Base-by-base conservation (phyloP, 1,140 invertebrate genomes). In the Aricia agestis region DNA sequence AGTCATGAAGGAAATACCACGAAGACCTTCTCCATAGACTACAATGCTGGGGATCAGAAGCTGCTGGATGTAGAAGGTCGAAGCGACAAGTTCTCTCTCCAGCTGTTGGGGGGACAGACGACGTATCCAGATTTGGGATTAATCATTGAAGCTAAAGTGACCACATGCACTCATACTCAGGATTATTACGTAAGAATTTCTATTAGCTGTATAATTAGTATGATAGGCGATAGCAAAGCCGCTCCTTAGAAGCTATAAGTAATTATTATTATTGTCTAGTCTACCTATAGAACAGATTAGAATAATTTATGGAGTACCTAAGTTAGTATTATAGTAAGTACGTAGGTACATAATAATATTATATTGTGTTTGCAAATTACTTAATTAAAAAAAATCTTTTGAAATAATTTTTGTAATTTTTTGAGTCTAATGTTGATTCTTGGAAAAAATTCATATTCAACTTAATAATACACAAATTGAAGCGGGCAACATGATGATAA, bases 21-120 rank as follows among this genome's bases (percentile, higher is more conserved):
- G 9, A 78, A 80, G 41, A 25, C 67, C 1, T 83, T 85, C 68
- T 59, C 76, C 45, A 85, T 85, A 61, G 78, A 82, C 52, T 83
- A 85, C 70, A 75, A 25, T 4, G 58, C 74, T 19, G 79, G 79
- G 6, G 68, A 79, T 45, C 67, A 76, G 11, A 75, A 72, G 66
- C 70, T 82, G 10, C 25, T 65, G 63, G 66, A 72, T 13, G 57
- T 81, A 0, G 79, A 84, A n/a, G 80, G 80, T 9, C 63, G 68
- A 11, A 72, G 70, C 11, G 74, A 83, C 19, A 69, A 70, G 68
- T 66, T 84, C 15, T 82, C 82, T 9, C 65, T 83, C 0, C 18
- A 74, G 1, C 58, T 85, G 15, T 18, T 84, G 5, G 82, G 81
- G 0, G 74, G 72, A 7, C 75, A 81, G 52, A 36, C 57, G 9